These are phyloP conservation scores for Siniperca undulata DNA, from an alignment of 2,797 vertebrate genomes.

Conservation along the genomic window DNA sequence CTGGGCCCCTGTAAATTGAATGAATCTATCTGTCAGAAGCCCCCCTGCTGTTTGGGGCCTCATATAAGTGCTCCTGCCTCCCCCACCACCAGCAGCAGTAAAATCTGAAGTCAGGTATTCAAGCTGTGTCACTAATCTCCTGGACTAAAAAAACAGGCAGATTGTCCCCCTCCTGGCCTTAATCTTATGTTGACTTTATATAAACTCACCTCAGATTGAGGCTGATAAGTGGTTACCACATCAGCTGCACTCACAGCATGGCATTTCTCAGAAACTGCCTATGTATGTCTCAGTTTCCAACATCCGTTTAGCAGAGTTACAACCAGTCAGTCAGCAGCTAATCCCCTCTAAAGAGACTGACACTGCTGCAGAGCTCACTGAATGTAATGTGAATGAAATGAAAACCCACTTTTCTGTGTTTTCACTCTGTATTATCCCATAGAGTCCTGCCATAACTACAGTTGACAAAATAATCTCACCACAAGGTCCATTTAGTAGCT, in stretches of 20 bases:
- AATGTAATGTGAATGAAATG: background rate
- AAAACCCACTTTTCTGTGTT: slow-evolving; percentile 22
- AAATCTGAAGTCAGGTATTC: slow-evolving; percentile 27
- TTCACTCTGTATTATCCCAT: background rate
- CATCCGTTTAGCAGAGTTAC: slow-evolving; percentile 28
- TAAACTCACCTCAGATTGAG: slow-evolving; percentile 65
- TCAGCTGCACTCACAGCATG: background rate
- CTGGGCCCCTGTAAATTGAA: background rate
- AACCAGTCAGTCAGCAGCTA: slow-evolving; percentile 25
- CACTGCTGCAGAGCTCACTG: background rate
- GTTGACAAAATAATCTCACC: background rate
- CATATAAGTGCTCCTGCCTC: background rate
- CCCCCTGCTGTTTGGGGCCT: background rate
- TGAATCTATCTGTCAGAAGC: background rate
- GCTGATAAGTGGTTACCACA: slow-evolving; percentile 41
- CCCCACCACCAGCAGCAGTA: background rate
- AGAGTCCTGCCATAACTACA: background rate
- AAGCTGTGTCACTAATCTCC: slow-evolving; percentile 61
- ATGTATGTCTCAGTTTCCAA: slow-evolving; percentile 15
- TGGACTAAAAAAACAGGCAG: slow-evolving; percentile 31
- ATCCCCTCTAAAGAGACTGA: slow-evolving; percentile 45
- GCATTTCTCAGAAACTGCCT: slow-evolving; percentile 53
- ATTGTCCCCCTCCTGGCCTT: slow-evolving; percentile 62
- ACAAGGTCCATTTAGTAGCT: background rate
- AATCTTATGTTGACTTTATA: slow-evolving; percentile 68